Percentiles rank a stretch among this genome's conserved stretches.
Evolutionary conservation across 2,797 vertebrate genomes (phyloP).

Genomic region (Sardinella longiceps): DNA sequence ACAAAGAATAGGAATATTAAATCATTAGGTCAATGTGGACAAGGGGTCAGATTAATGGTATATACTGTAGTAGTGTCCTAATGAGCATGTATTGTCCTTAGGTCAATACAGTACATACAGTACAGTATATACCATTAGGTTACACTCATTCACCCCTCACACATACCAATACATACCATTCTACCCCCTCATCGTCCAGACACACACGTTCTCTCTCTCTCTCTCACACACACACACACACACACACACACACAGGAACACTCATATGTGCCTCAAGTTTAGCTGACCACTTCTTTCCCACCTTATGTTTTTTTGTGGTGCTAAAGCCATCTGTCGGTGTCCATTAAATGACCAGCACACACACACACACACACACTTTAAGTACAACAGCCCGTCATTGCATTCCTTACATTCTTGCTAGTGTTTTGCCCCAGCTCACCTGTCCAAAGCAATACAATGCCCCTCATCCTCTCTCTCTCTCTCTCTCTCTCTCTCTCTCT

Average conservation of each 20-base stretch:
- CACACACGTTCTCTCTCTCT: too few relatives aligned
- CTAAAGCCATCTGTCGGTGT: constrained; percentile 6
- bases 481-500: too few relatives aligned
- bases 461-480: too few relatives aligned
- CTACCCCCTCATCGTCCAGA: neutral
- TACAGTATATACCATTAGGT: too few relatives aligned
- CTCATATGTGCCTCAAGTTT: neutral
- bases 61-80: too few relatives aligned
- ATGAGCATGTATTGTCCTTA: too few relatives aligned
- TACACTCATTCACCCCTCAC: neutral
- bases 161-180: neutral
- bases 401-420: constrained; percentile 19
- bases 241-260: neutral
- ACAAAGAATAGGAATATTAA: neutral
- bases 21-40: too few relatives aligned
- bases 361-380: constrained; percentile 13
- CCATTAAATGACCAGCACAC: constrained; percentile 5
- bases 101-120: neutral
- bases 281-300: constrained; percentile 11
- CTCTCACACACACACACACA: neutral
- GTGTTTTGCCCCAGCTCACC: constrained; percentile 14
- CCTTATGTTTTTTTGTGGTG: neutral
- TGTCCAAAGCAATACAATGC: neutral
- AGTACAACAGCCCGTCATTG: constrained; percentile 15
- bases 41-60: too few relatives aligned